Base-by-base conservation (phyloP, 1,140 invertebrate genomes). In the Melitaea cinxia region DNA sequence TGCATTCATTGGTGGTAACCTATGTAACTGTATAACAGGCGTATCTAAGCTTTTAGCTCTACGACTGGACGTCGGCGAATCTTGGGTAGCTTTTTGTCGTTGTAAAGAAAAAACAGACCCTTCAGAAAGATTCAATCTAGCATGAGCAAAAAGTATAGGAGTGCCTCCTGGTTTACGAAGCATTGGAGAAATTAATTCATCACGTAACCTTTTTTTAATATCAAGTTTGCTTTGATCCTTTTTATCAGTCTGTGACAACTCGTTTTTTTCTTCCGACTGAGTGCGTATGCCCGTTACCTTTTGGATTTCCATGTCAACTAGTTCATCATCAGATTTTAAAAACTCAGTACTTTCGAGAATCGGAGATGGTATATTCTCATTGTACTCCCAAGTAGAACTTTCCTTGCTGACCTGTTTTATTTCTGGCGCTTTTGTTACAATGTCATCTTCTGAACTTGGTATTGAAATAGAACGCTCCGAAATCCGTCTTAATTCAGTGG, bases 41-140 rank as follows among this genome's bases (percentile, higher is more conserved):
- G 95, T 95, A 79, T 97, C 96, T 66, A 97, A 91, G 61, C 96
- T 96, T 83, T 96, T 96, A 0, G 96, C 94, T 74, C 96, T 92
- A 65, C 96, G 92, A 64, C 95, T 94, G 15, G 94, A 89, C 9
- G 94, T 94, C 15, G 95, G 95, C 3, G 95, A 96, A 65, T 95
- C 94, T 76, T 93, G 92, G 0, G 93, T 92, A 9, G 95, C 94
- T 72, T 94, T 94, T 82, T 96, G 95, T 35, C 94, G 92, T 76
- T 96, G 94, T 6, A 96, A 82, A 0, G 94, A 92, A 56, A 95
- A 94, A 9, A 94, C 95, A 19, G 95, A 96, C 12, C 95, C 96
- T 88, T 97, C 96, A 0, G 95, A 96, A 2, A 96, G 87, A 76
- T 96, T 96, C 2, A 96, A 88, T 60, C 95, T 91, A 12, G 95